Conservation (phyloP, 2,797 vertebrate genomes). For the Phrynocephalus forsythii region DNA sequence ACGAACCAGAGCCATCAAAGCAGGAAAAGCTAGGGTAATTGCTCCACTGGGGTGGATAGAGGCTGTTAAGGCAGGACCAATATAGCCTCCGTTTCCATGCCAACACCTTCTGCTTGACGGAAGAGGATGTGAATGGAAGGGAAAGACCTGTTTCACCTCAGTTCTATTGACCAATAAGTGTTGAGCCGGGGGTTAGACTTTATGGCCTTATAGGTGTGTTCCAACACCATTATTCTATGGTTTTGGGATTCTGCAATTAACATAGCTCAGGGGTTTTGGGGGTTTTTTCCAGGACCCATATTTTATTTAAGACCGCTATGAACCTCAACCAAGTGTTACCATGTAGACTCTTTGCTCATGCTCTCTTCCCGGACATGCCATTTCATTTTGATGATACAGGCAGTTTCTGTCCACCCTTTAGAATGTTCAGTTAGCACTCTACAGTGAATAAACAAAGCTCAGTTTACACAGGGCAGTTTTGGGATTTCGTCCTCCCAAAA, state of each 20-base stretch:
- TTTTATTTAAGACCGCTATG: neutral
- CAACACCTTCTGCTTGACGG: neutral
- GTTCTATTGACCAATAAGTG: neutral
- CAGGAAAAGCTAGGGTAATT: slow-evolving; percentile 3
- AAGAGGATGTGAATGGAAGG: neutral
- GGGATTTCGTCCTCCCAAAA: neutral
- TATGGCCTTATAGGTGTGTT: too few species aligned
- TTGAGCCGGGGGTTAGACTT: too few species aligned
- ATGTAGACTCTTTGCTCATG: neutral
- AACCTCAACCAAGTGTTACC: neutral
- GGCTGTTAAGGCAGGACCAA: neutral
- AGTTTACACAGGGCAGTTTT: neutral
- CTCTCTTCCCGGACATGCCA: neutral
- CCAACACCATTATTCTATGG: too few species aligned
- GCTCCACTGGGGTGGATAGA: neutral
- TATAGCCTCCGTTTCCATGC: neutral
- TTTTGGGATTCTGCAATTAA: too few species aligned
- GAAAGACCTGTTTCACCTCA: neutral
- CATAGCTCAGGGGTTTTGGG: neutral
- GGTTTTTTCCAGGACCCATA: neutral
- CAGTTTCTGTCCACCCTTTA: neutral
- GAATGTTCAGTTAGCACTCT: neutral
- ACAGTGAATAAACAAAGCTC: neutral
- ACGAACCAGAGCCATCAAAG: neutral
- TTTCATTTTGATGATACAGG: too few species aligned